A percentile compares a stretch with the other conserved stretches of the same genome.
Conservation (phyloP, 2,888 invertebrate species). For the Pteria penguin region DNA sequence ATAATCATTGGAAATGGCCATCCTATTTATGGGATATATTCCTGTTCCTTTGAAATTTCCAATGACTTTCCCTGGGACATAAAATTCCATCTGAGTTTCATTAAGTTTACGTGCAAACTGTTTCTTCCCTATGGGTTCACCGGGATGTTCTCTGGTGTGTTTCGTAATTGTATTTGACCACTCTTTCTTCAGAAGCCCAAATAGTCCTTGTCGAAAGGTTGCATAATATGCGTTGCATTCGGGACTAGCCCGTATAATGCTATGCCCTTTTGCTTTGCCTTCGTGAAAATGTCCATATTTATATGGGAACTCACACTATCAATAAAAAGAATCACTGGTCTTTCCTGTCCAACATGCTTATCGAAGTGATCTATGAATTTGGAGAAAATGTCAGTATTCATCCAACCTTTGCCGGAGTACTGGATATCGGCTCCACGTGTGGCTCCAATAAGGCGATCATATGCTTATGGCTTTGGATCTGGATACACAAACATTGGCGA, state of each 20-base stretch:
- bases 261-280: conserved; percentile 35
- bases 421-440: conserved; percentile 23
- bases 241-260: conserved; percentile 43
- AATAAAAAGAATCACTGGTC: conserved; percentile 44
- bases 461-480: conserved; percentile 33
- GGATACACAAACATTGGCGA: conserved; percentile 43
- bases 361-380: neutral
- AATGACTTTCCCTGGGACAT: neutral
- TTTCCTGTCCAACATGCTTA: neutral
- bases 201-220: conserved; percentile 49
- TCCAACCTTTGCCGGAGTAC: conserved; percentile 4
- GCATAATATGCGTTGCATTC: conserved; percentile 52
- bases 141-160: conserved; percentile 44
- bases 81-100: neutral
- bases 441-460: conserved; percentile 35
- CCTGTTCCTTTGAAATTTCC: no score
- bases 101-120: neutral
- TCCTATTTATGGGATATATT: neutral
- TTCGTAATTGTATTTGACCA: conserved; percentile 33
- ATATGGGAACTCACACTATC: conserved; percentile 49
- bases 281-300: conserved; percentile 30
- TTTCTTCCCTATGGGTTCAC: conserved; percentile 21
- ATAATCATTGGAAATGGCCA: conserved; percentile 2
- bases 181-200: conserved; percentile 43
- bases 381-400: neutral